Conservation (phyloP, 2,113 vertebrate genomes). For the Actinemys pallida region DNA sequence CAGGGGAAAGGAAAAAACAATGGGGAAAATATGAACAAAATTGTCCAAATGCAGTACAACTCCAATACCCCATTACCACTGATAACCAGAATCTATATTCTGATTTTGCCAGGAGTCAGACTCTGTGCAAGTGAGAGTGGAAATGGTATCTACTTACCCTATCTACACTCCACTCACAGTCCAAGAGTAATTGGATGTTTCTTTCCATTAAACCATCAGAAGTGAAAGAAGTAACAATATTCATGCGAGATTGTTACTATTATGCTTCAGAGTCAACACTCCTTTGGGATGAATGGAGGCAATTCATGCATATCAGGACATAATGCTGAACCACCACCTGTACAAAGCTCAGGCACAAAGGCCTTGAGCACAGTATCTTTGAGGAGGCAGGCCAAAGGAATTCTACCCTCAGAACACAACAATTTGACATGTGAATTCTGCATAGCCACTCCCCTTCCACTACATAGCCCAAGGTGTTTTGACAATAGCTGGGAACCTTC, state of each 20-base stretch:
- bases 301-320: accelerated
- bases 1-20: not conserved
- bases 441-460: not conserved
- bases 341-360: not conserved
- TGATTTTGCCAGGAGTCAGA: not conserved
- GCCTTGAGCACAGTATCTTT: accelerated
- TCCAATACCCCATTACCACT: not conserved
- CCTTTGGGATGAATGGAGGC: not conserved
- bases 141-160: not conserved
- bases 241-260: not conserved
- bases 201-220: not conserved
- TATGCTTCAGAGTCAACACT: not conserved
- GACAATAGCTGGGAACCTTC: not conserved
- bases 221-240: not conserved
- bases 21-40: not conserved
- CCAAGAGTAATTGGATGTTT: not conserved
- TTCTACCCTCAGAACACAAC: not conserved
- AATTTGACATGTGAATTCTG: not conserved
- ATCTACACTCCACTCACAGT: not conserved
- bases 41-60: not conserved
- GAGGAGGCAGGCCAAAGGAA: not conserved
- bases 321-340: accelerated
- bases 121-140: accelerated
- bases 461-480: accelerated
- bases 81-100: not conserved